Percentiles rank a stretch among this genome's conserved stretches.
These are phyloP conservation scores for Typhlomys cinereus DNA, from an alignment of 2,113 vertebrate species.

Conservation along the genomic window DNA sequence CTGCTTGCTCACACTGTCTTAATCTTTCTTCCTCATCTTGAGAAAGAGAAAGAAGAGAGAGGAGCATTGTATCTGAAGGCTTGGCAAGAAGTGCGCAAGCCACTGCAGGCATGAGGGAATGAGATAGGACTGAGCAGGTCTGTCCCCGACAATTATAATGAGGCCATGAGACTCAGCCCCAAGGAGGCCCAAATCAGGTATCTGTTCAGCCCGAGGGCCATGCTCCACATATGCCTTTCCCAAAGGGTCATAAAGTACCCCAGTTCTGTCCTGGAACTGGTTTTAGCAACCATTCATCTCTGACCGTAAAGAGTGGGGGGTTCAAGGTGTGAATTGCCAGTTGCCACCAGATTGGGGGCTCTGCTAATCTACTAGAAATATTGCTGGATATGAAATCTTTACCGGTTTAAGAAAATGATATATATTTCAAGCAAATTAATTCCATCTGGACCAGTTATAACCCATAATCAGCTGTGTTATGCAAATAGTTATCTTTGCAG, in stretches of 20 bases:
- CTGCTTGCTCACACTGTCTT: background rate
- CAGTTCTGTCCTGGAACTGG: background rate
- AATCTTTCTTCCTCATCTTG: background rate
- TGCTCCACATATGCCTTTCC: background rate
- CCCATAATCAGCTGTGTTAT: constrained; percentile 82
- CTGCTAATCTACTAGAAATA: constrained; percentile 80
- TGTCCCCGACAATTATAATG: background rate
- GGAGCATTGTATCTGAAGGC: background rate
- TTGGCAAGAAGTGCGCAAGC: background rate
- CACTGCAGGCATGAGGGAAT: background rate
- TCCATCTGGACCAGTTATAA: constrained; percentile 82
- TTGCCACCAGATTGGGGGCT: constrained; percentile 84
- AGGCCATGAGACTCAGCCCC: no score
- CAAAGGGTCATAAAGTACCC: background rate
- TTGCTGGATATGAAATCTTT: constrained; percentile 81
- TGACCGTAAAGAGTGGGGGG: constrained; percentile 15
- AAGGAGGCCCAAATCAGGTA: background rate
- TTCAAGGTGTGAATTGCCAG: constrained; percentile 56
- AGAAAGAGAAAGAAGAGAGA: background rate
- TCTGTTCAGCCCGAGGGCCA: background rate
- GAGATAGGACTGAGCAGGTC: background rate
- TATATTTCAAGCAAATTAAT: constrained; percentile 83
- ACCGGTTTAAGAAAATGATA: constrained; percentile 83
- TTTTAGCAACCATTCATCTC: constrained; percentile 60
- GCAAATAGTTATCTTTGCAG: constrained; percentile 85